These are phyloP conservation scores for Drepana falcataria DNA, from an alignment of 2,888 invertebrate genomes.

Conservation along the genomic window DNA sequence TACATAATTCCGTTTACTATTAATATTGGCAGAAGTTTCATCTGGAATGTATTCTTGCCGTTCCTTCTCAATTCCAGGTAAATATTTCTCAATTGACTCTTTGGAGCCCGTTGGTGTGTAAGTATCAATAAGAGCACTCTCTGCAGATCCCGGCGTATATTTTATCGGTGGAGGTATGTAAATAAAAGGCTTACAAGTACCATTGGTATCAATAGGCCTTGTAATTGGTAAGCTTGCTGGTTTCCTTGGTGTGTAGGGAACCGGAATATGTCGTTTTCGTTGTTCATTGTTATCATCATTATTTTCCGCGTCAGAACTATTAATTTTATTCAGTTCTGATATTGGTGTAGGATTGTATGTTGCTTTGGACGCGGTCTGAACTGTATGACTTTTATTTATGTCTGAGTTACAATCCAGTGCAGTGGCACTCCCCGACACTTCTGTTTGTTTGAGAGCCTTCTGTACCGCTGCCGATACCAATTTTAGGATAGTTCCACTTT, in stretches of 20 bases:
- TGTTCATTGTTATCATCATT: constrained; percentile 52
- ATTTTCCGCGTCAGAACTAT: constrained; percentile 43
- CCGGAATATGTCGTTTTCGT: constrained; percentile 68
- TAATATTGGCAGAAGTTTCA: constrained; percentile 33
- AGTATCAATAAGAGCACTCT: constrained; percentile 50
- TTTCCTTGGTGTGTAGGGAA: constrained; percentile 73
- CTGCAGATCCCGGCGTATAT: constrained; percentile 61
- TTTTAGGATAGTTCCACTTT: constrained; percentile 75
- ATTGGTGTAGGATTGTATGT: constrained; percentile 84
- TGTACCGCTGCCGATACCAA: constrained; percentile 80
- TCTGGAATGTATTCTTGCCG: constrained; percentile 59
- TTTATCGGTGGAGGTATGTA: constrained; percentile 58
- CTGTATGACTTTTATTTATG: constrained; percentile 20
- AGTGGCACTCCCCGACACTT: constrained; percentile 31
- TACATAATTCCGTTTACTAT: constrained; percentile 56
- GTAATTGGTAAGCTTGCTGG: constrained; percentile 56
- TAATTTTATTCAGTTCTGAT: constrained; percentile 76
- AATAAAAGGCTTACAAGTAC: constrained; percentile 57
- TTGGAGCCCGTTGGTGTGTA: constrained; percentile 60
- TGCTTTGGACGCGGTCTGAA: constrained; percentile 58
- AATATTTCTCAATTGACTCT: constrained; percentile 58
- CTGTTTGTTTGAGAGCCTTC: constrained; percentile 78
- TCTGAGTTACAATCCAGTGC: constrained; percentile 17
- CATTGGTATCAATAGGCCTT: constrained; percentile 55
- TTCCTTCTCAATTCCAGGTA: constrained; percentile 58